Evolutionary conservation across 2,888 invertebrate species (phyloP).

Genomic region (Lomographa bimaculata): DNA sequence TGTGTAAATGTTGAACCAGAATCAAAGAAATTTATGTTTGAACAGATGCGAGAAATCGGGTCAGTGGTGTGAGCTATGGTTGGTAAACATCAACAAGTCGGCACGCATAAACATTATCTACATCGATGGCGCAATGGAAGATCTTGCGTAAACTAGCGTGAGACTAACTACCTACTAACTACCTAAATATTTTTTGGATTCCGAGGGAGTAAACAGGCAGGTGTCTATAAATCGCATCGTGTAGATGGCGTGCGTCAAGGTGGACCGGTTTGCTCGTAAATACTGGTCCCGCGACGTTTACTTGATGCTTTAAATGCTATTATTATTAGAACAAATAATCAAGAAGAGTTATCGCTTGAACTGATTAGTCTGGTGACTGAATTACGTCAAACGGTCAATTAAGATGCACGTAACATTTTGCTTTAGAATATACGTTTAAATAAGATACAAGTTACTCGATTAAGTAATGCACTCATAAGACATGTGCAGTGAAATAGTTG

Average conservation of each 20-base stretch:
- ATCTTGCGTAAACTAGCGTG: slow-evolving; percentile 61
- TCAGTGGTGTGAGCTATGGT: slow-evolving; percentile 70
- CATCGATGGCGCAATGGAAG: slow-evolving; percentile 63
- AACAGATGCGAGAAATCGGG: slow-evolving; percentile 70
- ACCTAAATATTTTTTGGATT: slow-evolving; percentile 55
- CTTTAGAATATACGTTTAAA: slow-evolving; percentile 5
- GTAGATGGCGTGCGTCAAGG: slow-evolving; percentile 64
- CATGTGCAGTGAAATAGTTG: slow-evolving; percentile 38
- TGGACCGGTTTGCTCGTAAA: slow-evolving; percentile 55
- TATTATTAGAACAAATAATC: slow-evolving; percentile 17
- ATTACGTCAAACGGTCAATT: slow-evolving; percentile 7
- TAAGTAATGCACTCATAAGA: slow-evolving; percentile 34
- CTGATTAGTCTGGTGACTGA: slow-evolving; percentile 1
- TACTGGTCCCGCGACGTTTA: slow-evolving; percentile 51
- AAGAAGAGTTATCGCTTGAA: neutral
- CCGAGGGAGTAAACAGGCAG: slow-evolving; percentile 59
- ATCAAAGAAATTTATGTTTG: slow-evolving; percentile 60
- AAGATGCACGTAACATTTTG: slow-evolving; percentile 5
- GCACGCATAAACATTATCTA: slow-evolving; percentile 65
- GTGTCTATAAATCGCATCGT: slow-evolving; percentile 47
- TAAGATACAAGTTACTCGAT: slow-evolving; percentile 24
- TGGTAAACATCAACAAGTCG: slow-evolving; percentile 63
- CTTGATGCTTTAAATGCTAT: slow-evolving; percentile 44
- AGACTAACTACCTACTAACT: too few species aligned
- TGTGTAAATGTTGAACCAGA: slow-evolving; percentile 38